Evolutionary conservation across 2,888 invertebrate species (phyloP), one percentile per base, ranked within the genome.

Genomic region (Drosophila maculinotata): DNA sequence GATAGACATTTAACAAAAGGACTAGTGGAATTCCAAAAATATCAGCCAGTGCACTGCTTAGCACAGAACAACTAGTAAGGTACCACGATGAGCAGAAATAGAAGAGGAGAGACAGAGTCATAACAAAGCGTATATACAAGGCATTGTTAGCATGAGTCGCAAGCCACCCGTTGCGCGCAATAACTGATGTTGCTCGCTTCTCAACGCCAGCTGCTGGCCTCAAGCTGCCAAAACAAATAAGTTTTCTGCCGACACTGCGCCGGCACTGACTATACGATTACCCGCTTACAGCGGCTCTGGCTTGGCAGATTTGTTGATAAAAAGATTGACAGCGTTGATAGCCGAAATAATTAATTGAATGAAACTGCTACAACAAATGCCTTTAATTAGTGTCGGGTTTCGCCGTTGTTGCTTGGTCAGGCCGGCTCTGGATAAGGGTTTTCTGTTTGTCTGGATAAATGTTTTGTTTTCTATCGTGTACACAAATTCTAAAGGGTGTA

Each of bases 301-400:
- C 49, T 54, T 71, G 68, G 66, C 82, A 84, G 87, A 88, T 79
- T 78, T 81, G 64, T 68, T 66, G 87, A 76, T 82, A 79, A 72
- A 71, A 67, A 82, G 87, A 88, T 90, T 87, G 89, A 85, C 89
- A 87, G 85, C 76, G 81, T 59, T 90, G 90, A 90, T 89, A 83
- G 81, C 74, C 73, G 64, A 87, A 89, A 81, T 89, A 90, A 89
- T 88, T 90, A 89, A 88, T 89, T 89, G 88, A 85, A 86, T 86
- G 78, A 84, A 81, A 82, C 69, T 72, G 72, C 68, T 81, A 74
- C 87, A 88, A 88, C 77, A 87, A 85, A 80, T 79, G 83, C 82
- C 75, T 79, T 85, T 87, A 88, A 89, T 88, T 89, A 88, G 89
- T 87, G 74, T 85, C 83, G 79, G 76, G 69, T 87, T 83, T 76